Conservation (phyloP, 2,888 invertebrate species). For the Melangyna quadrimaculata region DNA sequence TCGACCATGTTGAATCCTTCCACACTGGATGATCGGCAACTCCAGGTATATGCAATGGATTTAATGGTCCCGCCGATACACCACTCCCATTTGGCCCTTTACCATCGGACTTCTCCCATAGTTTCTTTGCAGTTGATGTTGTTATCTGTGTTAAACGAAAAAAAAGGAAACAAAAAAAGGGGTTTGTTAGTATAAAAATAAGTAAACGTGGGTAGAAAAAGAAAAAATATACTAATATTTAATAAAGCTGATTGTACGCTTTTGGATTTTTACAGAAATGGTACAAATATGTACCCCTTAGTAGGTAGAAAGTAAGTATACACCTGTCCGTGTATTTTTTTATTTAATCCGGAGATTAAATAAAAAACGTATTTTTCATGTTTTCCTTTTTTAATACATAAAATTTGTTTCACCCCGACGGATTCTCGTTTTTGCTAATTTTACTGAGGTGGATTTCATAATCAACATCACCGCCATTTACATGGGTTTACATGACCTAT, state of each 20-base stretch:
- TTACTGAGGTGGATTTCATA: constrained; percentile 29
- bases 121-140: constrained; percentile 95
- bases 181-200: constrained; percentile 75
- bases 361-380: constrained; percentile 4
- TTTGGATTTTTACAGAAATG: not conserved
- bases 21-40: constrained; percentile 88
- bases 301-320: not conserved
- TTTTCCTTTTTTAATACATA: not conserved
- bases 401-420: not conserved
- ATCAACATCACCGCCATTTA: constrained; percentile 39
- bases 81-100: constrained; percentile 84
- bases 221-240: constrained; percentile 24
- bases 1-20: constrained; percentile 96
- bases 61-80: constrained; percentile 85
- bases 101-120: constrained; percentile 93
- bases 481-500: constrained; percentile 63
- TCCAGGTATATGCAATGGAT: constrained; percentile 86
- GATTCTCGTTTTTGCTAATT: constrained; percentile 18
- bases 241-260: constrained; percentile 31
- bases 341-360: constrained; percentile 56
- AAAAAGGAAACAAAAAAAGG: not conserved
- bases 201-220: constrained; percentile 2
- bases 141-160: constrained; percentile 87
- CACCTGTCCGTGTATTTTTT: too few species aligned
- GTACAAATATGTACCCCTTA: too few species aligned